Evolutionary conservation across 2,113 vertebrate species (phyloP).

Genomic region (Salvelinus fontinalis): DNA sequence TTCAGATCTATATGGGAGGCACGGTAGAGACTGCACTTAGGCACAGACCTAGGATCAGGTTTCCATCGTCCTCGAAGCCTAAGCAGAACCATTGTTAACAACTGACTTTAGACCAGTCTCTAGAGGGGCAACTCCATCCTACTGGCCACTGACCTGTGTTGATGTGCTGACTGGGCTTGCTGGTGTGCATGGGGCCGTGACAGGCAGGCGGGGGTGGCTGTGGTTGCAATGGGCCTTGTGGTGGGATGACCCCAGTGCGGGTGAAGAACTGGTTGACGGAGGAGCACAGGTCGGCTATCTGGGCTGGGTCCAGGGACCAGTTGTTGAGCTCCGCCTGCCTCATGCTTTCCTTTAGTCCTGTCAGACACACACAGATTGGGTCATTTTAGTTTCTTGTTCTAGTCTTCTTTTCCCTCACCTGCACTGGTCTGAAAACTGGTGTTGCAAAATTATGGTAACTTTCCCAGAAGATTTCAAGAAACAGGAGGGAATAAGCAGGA

Average conservation of each 20-base stretch:
- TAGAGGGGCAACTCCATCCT: too few species aligned
- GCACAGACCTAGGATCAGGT: too few species aligned
- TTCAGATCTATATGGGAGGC: too few species aligned
- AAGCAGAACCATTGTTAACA: too few species aligned
- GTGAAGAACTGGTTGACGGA: constrained; percentile 87
- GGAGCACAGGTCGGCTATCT: constrained; percentile 86
- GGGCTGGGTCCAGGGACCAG: constrained; percentile 83
- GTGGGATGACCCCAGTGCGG: constrained; percentile 83
- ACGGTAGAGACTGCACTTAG: too few species aligned
- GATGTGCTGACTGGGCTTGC: constrained; percentile 79
- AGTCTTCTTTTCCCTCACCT: not conserved
- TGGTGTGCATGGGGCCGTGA: constrained; percentile 77
- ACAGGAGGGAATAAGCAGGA: not conserved
- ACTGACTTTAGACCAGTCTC: too few species aligned
- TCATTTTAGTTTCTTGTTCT: not conserved
- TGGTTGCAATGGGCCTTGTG: constrained; percentile 75
- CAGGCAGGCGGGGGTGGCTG: constrained; percentile 59
- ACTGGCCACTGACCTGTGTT: constrained; percentile 65
- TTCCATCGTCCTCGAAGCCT: too few species aligned
- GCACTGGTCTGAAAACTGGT: not conserved
- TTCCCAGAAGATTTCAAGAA: not conserved
- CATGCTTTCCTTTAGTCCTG: constrained; percentile 88
- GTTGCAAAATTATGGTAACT: not conserved
- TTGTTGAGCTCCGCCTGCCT: constrained; percentile 86
- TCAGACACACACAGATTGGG: not conserved